Conservation (phyloP, 2,797 vertebrate species). For the Poliocrania exsul region DNA sequence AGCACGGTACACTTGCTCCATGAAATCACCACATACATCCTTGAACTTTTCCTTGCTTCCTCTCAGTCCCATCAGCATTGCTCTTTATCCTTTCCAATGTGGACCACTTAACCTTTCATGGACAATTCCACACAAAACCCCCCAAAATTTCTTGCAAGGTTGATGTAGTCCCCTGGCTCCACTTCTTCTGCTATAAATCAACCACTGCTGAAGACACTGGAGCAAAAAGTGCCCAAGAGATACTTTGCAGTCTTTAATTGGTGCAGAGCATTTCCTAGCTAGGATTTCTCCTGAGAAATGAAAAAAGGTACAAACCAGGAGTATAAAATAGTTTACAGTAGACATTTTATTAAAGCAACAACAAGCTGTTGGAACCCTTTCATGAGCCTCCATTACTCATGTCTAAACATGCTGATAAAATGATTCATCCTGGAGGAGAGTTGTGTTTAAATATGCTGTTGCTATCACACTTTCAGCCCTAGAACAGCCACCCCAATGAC, state of each 20-base stretch:
- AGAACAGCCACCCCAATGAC: not conserved
- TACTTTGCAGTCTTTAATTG: not conserved
- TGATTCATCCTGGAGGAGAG: not conserved
- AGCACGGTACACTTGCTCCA: fast-evolving
- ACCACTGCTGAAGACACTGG: not conserved
- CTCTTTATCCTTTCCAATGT: not conserved
- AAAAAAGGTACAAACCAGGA: not conserved
- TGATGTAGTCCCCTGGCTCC: not conserved
- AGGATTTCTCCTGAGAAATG: not conserved
- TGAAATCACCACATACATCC: not conserved
- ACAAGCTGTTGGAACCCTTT: not conserved
- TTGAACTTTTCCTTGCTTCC: not conserved
- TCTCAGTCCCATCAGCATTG: not conserved
- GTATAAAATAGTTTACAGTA: not conserved
- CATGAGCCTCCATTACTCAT: not conserved
- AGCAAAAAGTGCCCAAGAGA: not conserved
- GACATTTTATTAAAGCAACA: not conserved
- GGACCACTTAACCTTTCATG: not conserved
- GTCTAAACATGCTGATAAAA: not conserved
- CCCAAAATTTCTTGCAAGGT: not conserved
- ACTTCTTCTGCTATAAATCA: not conserved
- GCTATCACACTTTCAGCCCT: not conserved
- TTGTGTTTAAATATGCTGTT: not conserved
- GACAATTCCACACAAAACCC: not conserved
- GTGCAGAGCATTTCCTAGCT: not conserved